Conservation (phyloP, 2,797 vertebrate genomes). For the Protonibea diacanthus region DNA sequence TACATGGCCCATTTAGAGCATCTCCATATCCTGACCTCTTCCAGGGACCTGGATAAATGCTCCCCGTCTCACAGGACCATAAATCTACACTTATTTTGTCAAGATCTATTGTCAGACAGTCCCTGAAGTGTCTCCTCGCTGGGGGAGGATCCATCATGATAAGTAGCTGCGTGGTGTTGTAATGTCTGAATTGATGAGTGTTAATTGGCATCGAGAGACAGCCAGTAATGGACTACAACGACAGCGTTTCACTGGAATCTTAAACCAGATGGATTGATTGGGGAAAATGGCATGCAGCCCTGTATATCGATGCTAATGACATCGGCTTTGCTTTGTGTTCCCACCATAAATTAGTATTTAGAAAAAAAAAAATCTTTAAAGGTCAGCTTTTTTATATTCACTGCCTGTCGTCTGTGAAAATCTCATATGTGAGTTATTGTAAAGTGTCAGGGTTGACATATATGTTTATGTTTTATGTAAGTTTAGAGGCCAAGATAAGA, state of each 20-base stretch:
- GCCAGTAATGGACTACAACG: constrained; percentile 41
- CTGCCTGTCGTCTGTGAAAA: not conserved
- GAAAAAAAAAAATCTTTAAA: constrained; percentile 13
- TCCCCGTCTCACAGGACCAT: constrained; percentile 25
- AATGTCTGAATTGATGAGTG: constrained; percentile 55
- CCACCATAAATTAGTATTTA: not conserved
- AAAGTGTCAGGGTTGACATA: not conserved
- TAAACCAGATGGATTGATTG: constrained; percentile 42
- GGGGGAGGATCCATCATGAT: constrained; percentile 63
- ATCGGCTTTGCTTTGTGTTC: constrained; percentile 4
- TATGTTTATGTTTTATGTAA: not conserved
- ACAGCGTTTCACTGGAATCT: constrained; percentile 1
- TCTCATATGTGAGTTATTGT: constrained; percentile 7
- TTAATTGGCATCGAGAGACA: constrained; percentile 61
- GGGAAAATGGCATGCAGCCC: constrained; percentile 1
- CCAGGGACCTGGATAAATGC: constrained; percentile 55
- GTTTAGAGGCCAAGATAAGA: not conserved
- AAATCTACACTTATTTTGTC: constrained; percentile 44
- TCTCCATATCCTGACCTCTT: constrained; percentile 31
- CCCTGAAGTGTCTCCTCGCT: constrained; percentile 32
- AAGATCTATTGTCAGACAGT: constrained; percentile 24
- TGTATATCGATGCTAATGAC: constrained; percentile 7
- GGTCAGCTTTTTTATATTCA: constrained; percentile 11
- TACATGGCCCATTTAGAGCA: constrained; percentile 46
- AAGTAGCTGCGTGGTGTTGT: constrained; percentile 36